These are phyloP conservation scores for Bettongia penicillata DNA, from an alignment of 2,113 vertebrate genomes.

Conservation along the genomic window DNA sequence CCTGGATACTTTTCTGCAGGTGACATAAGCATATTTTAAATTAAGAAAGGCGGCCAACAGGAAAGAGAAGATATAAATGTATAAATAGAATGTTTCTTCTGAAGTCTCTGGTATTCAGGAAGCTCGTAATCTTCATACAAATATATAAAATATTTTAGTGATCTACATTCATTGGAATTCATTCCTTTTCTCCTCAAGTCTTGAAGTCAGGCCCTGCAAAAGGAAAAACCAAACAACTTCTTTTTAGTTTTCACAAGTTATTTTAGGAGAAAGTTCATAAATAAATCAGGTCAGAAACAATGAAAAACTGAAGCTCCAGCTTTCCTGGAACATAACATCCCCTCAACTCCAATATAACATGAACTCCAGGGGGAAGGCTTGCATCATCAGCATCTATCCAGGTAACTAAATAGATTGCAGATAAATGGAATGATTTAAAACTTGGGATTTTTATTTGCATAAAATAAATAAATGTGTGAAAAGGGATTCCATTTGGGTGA, in stretches of 20 bases:
- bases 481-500: not conserved
- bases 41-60: constrained; percentile 71
- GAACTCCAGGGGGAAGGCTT: constrained; percentile 30
- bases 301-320: constrained; percentile 19
- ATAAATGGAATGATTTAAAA: constrained; percentile 26
- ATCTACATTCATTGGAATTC: constrained; percentile 72
- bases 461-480: not conserved
- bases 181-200: constrained; percentile 59
- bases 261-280: constrained; percentile 54
- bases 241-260: constrained; percentile 46
- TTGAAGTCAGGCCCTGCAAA: constrained; percentile 77
- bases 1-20: constrained; percentile 52
- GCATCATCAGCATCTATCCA: constrained; percentile 21
- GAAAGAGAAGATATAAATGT: constrained; percentile 78
- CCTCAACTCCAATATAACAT: constrained; percentile 39
- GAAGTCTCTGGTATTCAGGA: constrained; percentile 58
- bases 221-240: constrained; percentile 72
- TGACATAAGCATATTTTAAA: constrained; percentile 68
- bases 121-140: constrained; percentile 83
- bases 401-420: constrained; percentile 45
- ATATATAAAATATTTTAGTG: constrained; percentile 83
- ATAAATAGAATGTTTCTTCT: constrained; percentile 78
- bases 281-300: constrained; percentile 16
- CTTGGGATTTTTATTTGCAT: not conserved
- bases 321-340: constrained; percentile 30